These are phyloP conservation scores for Drosophila hydei DNA, from an alignment of 1,140 invertebrate species.

Conservation along the genomic window DNA sequence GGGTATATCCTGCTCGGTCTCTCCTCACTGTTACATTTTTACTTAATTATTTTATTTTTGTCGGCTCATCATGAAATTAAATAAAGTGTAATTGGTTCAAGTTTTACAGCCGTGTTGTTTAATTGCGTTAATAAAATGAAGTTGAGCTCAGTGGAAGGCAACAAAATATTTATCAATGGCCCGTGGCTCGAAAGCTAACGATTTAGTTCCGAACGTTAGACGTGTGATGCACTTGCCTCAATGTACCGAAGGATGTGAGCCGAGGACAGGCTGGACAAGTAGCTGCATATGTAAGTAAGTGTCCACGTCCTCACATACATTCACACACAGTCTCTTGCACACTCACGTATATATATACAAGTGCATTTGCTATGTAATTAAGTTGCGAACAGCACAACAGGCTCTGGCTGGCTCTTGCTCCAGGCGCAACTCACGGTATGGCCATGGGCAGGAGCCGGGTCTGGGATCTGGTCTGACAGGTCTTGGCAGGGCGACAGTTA, in stretches of 20 bases:
- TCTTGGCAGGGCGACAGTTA: slow-evolving; percentile 59
- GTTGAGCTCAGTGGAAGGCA: slow-evolving; percentile 52
- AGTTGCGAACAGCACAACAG: slow-evolving; percentile 64
- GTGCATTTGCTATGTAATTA: slow-evolving; percentile 58
- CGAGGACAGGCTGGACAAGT: slow-evolving; percentile 17
- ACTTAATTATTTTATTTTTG: slow-evolving; percentile 19
- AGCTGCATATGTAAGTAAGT: slow-evolving; percentile 52
- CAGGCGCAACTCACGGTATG: slow-evolving; percentile 16
- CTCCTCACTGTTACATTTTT: background rate
- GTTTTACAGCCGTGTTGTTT: slow-evolving; percentile 66
- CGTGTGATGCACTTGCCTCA: slow-evolving; percentile 24
- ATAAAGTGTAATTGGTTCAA: slow-evolving; percentile 78
- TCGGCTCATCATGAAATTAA: slow-evolving; percentile 52
- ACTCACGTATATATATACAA: slow-evolving; percentile 20
- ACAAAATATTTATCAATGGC: slow-evolving; percentile 25
- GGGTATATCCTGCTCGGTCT: background rate
- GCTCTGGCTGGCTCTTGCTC: slow-evolving; percentile 16
- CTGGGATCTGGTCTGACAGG: slow-evolving; percentile 8
- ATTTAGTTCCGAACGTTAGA: slow-evolving; percentile 34
- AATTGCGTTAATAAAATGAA: slow-evolving; percentile 68
- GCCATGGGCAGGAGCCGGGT: slow-evolving; percentile 8
- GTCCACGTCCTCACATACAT: slow-evolving; percentile 18
- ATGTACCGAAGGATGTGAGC: slow-evolving; percentile 37
- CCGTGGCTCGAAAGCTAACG: background rate
- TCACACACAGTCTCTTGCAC: slow-evolving; percentile 5